Evolutionary conservation across 2,113 vertebrate species (phyloP), one percentile per base, ranked within the genome.

Genomic region (Corynorhinus townsendii): DNA sequence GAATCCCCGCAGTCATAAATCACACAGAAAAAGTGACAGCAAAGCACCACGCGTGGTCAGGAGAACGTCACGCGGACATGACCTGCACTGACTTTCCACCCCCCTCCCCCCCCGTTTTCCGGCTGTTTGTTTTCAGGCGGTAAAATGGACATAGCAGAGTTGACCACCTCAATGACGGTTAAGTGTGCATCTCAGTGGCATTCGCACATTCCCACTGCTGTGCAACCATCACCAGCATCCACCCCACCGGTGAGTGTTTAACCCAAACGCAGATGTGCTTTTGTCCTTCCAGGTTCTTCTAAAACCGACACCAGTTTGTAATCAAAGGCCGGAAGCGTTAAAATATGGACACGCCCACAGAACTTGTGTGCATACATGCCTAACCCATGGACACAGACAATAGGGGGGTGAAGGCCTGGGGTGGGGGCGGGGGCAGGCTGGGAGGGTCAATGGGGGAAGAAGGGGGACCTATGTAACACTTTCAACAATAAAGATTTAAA

Each of bases 261-360:
- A 82, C 76, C 86, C 76, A 83, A 22, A 22, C 1, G 7, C 16
- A 90, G 49, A 52, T n/a, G 35, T 90, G 52, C 69, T 73, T 86
- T 62, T 77, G 30, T 38, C 28, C 47, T 89, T 72, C 35, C 33
- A 22, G 43, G 47, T 82, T 86, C n/a, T 14, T 22, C 45, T 64
- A 85, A 85, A 95, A 85, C 1, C 45, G 40, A 75, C 19, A 35
- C 10, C 24, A 59, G n/a, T 40, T 79, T 86, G 47, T n/a, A 35
- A 96, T 86, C 16, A 95, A 91, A 95, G 56, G 33, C 75, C 26
- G 54, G n/a, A 84, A 24, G 17, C 59, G 15, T 80, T 91, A 69
- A 72, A 92, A 82, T 33, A 72, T 10, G 19, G 20, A 84, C 26
- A 89, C 0, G 20, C 15, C 11, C 69, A 77, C 76, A 62, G 24